These are phyloP conservation scores for Xanthia togata DNA, from an alignment of 2,888 invertebrate species.

Conservation along the genomic window DNA sequence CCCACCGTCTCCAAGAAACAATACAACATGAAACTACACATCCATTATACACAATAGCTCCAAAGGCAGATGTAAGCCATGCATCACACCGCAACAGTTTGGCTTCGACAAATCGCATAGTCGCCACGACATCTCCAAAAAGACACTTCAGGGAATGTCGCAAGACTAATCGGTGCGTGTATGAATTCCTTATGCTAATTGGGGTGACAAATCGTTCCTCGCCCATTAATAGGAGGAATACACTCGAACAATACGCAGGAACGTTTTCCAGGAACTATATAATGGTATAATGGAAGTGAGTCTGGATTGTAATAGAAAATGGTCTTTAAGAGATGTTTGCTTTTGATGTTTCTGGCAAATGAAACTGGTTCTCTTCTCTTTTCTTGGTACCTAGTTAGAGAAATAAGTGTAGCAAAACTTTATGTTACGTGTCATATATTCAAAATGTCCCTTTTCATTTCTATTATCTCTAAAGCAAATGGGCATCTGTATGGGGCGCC, in stretches of 20 bases:
- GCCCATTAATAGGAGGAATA: constrained; percentile 70
- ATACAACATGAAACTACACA: constrained; percentile 28
- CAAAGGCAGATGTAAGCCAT: constrained; percentile 61
- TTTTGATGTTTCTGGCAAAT: constrained; percentile 42
- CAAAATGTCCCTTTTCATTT: background rate
- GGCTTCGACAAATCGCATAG: constrained; percentile 67
- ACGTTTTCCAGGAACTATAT: constrained; percentile 58
- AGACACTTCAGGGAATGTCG: constrained; percentile 61
- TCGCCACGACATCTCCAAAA: constrained; percentile 57
- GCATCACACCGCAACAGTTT: constrained; percentile 57
- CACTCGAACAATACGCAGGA: constrained; percentile 71
- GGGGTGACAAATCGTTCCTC: constrained; percentile 71
- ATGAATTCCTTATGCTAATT: constrained; percentile 77
- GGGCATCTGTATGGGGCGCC: background rate
- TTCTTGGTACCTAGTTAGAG: background rate
- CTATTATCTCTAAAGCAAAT: background rate
- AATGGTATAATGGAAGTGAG: constrained; percentile 16
- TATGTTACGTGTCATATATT: background rate
- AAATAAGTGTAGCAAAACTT: background rate
- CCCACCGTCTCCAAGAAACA: constrained; percentile 33
- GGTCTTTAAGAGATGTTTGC: constrained; percentile 21
- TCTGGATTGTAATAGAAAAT: constrained; percentile 24
- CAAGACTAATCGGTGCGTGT: constrained; percentile 71
- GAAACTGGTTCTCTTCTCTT: background rate
- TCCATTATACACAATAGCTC: constrained; percentile 33